phyloP scores from a whole-genome alignment of 2,113 vertebrate species.

The Catagonus wagneri region DNA sequence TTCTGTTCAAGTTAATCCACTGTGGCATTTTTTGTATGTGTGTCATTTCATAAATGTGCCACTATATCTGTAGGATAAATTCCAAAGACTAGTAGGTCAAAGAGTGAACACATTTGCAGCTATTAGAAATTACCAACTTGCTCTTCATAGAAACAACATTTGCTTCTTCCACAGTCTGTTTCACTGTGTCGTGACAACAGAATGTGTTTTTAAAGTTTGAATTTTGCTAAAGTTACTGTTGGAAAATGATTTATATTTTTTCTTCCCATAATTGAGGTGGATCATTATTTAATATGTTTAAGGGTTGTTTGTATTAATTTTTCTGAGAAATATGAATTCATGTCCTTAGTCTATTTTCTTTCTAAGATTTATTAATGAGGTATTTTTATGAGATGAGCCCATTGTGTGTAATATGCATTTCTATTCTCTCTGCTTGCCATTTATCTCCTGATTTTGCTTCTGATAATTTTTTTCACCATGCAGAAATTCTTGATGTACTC shows the following conservation, averaged over 20 bases:
- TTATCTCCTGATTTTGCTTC: neutral
- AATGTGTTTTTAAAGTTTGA: neutral
- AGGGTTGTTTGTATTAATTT: neutral
- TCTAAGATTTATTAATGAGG: neutral
- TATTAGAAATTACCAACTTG: neutral
- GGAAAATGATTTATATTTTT: conserved; percentile 20
- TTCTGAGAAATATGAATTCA: conserved; percentile 3
- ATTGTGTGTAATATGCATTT: neutral
- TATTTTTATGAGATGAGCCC: neutral
- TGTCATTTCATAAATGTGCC: neutral
- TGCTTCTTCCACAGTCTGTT: neutral
- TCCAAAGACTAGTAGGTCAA: neutral
- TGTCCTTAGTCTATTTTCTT: neutral
- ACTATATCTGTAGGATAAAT: neutral
- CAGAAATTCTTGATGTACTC: neutral
- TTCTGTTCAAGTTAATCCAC: neutral
- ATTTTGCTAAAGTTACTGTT: neutral
- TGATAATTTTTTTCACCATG: neutral
- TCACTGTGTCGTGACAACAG: neutral
- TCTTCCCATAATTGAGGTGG: neutral
- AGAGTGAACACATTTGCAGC: neutral
- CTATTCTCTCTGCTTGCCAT: neutral
- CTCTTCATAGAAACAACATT: neutral
- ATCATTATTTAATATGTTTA: neutral
- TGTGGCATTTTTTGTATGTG: neutral